Conservation (phyloP, 2,888 invertebrate species). For the Archips xylosteana region DNA sequence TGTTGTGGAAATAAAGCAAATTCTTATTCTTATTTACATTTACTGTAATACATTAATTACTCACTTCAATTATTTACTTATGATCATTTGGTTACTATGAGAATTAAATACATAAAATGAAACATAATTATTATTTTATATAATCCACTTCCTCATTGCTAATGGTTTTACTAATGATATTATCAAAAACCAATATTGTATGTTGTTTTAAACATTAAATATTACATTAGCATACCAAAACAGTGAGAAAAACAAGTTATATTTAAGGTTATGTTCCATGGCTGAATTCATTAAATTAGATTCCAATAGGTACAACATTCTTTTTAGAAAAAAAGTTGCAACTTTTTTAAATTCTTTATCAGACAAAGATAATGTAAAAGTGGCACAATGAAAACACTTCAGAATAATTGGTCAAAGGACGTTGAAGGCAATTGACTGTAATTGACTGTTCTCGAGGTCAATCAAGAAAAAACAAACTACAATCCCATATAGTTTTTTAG, state of each 20-base stretch:
- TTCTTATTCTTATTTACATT: too few species aligned
- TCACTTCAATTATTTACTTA: neutral
- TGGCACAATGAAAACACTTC: conserved; percentile 47
- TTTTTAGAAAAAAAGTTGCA: conserved; percentile 39
- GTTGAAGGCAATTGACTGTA: conserved; percentile 69
- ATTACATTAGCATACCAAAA: neutral
- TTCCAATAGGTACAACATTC: too few species aligned
- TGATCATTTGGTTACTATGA: neutral
- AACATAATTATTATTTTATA: neutral
- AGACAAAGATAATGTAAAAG: conserved; percentile 45
- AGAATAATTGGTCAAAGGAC: conserved; percentile 63
- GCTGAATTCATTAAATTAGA: too few species aligned
- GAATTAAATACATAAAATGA: neutral
- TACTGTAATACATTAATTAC: too few species aligned
- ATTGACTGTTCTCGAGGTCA: conserved; percentile 66
- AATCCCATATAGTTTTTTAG: conserved; percentile 45
- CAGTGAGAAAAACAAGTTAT: neutral
- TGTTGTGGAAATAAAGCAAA: too few species aligned
- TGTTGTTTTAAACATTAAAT: neutral
- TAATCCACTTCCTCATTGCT: neutral
- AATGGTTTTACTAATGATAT: neutral
- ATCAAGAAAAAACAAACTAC: conserved; percentile 48
- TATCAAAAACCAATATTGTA: neutral
- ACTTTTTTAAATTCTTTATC: conserved; percentile 42
- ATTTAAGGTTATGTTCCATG: conserved; percentile 31